Conservation (phyloP, 2,797 vertebrate genomes). For the Cuculus canorus region DNA sequence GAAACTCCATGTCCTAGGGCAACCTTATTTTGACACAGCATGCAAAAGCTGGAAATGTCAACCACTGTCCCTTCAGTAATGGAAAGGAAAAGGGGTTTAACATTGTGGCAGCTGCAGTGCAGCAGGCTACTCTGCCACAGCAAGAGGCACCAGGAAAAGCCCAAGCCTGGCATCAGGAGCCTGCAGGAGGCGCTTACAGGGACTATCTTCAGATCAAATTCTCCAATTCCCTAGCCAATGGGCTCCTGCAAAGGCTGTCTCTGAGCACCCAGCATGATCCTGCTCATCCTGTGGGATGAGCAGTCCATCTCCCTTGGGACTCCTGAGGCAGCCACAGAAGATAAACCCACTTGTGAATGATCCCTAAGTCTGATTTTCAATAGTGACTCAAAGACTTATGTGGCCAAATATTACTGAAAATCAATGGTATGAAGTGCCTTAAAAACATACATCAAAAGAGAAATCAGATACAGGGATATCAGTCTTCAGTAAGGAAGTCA, state of each 20-base stretch:
- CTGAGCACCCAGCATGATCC: background rate
- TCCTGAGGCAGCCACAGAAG: background rate
- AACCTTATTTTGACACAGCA: background rate
- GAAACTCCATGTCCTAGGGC: background rate
- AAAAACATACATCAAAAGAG: background rate
- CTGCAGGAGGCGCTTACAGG: background rate
- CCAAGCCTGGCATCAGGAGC: background rate
- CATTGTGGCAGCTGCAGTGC: background rate
- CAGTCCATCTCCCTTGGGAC: background rate
- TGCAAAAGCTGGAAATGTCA: background rate
- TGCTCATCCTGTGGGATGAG: background rate
- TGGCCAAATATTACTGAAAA: background rate
- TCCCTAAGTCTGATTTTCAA: background rate
- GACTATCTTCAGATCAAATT: background rate
- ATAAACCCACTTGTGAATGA: background rate
- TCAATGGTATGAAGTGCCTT: background rate
- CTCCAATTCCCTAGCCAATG: background rate
- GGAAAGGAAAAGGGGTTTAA: background rate
- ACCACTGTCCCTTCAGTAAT: fast-evolving
- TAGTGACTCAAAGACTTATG: background rate
- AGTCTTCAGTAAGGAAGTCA: background rate
- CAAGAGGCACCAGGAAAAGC: background rate
- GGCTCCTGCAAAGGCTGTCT: background rate
- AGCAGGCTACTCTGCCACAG: background rate
- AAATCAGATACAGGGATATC: background rate